These are phyloP conservation scores for Alethe diademata DNA, from an alignment of 2,113 vertebrate genomes.

Conservation along the genomic window DNA sequence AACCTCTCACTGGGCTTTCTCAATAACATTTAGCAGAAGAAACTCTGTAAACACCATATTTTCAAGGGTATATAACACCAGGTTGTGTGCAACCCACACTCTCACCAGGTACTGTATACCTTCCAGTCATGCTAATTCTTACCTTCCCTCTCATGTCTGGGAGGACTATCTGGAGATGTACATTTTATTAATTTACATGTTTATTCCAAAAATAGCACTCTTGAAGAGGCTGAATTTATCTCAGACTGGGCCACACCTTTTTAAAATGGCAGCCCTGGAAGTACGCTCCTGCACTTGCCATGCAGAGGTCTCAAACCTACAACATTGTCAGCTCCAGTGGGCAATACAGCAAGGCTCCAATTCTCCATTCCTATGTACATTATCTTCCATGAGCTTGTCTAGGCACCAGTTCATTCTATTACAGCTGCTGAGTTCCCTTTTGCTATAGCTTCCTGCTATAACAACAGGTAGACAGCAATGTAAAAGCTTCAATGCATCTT, in stretches of 20 bases:
- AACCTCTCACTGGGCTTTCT: not conserved
- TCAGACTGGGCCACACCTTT: not conserved
- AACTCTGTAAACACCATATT: rapidly evolving
- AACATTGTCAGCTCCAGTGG: not conserved
- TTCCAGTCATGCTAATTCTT: not conserved
- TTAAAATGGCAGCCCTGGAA: not conserved
- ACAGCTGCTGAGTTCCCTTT: not conserved
- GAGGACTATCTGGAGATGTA: not conserved
- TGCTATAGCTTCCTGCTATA: not conserved
- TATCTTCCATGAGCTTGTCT: not conserved
- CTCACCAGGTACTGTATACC: not conserved
- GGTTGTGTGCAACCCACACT: not conserved
- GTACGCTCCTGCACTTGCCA: not conserved
- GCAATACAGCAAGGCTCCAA: not conserved
- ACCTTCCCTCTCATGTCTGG: not conserved
- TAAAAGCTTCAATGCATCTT: not conserved
- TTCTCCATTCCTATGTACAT: not conserved
- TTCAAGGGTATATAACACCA: not conserved
- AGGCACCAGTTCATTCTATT: not conserved
- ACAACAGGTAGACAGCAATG: not conserved
- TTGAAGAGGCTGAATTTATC: not conserved
- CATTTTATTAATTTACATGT: not conserved
- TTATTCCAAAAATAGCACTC: not conserved
- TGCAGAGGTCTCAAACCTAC: not conserved
- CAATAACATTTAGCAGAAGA: not conserved